These are phyloP conservation scores for Carassius auratus DNA, from an alignment of 2,113 vertebrate genomes.

Conservation along the genomic window DNA sequence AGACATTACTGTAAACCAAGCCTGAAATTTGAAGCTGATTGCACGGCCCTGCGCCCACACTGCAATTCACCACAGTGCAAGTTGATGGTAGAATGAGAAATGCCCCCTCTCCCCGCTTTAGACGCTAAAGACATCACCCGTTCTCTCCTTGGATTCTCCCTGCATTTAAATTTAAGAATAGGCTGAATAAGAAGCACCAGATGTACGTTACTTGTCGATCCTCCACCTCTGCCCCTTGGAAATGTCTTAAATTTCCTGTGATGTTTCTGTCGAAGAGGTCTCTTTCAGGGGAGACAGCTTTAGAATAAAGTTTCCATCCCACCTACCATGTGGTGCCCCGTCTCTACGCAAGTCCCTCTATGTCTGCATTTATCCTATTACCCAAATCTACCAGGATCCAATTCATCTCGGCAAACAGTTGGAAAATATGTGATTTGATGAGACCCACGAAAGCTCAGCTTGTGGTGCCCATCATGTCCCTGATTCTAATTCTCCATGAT, in stretches of 20 bases:
- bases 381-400: conserved; percentile 71
- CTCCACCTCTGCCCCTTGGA: conserved; percentile 49
- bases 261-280: conserved; percentile 52
- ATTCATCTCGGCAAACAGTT: conserved; percentile 68
- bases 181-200: conserved; percentile 39
- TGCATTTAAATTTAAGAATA: background rate
- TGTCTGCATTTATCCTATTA: conserved; percentile 75
- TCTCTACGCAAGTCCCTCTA: conserved; percentile 57
- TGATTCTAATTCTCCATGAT: conserved; percentile 70
- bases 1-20: conserved; percentile 62
- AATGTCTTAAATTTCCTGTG: conserved; percentile 70
- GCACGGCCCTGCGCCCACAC: conserved; percentile 55
- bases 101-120: conserved; percentile 36
- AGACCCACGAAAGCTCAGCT: conserved; percentile 64
- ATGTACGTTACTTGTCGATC: conserved; percentile 28
- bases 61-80: conserved; percentile 61
- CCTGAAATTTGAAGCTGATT: conserved; percentile 72
- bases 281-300: conserved; percentile 61
- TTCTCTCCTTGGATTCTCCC: conserved; percentile 14
- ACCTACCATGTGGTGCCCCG: conserved; percentile 71
- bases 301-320: conserved; percentile 76
- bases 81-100: conserved; percentile 76
- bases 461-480: conserved; percentile 71
- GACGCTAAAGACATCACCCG: conserved; percentile 55
- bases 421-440: conserved; percentile 73